Base-by-base conservation (phyloP, 2,113 vertebrate species). In the Cheirogaleus medius region DNA sequence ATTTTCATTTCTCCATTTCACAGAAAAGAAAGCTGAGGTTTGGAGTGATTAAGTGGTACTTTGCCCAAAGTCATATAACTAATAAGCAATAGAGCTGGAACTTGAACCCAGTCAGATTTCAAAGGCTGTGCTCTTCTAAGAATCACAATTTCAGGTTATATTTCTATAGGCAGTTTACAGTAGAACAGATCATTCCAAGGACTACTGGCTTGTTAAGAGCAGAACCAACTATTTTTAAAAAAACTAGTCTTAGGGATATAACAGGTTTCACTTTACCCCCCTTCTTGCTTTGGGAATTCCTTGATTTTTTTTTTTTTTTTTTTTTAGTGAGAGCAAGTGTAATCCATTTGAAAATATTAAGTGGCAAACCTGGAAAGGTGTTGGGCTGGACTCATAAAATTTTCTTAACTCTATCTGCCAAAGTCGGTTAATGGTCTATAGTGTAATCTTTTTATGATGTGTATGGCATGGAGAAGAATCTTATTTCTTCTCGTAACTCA, bases 1-100 rank as follows among this genome's bases (percentile, higher is more conserved):
- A n/a, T 83, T 92, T 87, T 92, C 80, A 68, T 49, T 73, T 93
- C 49, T 66, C 13, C 80, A 90, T 97, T 95, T 97, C 94, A 76
- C 4, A 77, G 76, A 90, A 77, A 86, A 90, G 94, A 63, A 74
- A 49, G 63, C 63, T 85, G 49, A 80, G 60, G 23, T 73, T 94
- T 71, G 77, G 76, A 76, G 37, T 82, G 85, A 74, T 88, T 87
- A 91, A 81, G 12, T 91, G 37, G 25, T 83, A 76, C 63, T 80
- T 96, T 91, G 80, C 37, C 39, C 29, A 14, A 39, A 87, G 47
- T 86, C n/a, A 52, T 42, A 58, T 5, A 77, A 52, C 80, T 95
- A 56, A 49, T 76, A 85, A 91, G 34, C 39, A 9, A 25, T 87
- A 76, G 20, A 64, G 39, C 42, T 92, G 47, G 47, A 21, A 86